Evolutionary conservation across 2,113 vertebrate genomes (phyloP).

Genomic region (Rhinogobius similis): DNA sequence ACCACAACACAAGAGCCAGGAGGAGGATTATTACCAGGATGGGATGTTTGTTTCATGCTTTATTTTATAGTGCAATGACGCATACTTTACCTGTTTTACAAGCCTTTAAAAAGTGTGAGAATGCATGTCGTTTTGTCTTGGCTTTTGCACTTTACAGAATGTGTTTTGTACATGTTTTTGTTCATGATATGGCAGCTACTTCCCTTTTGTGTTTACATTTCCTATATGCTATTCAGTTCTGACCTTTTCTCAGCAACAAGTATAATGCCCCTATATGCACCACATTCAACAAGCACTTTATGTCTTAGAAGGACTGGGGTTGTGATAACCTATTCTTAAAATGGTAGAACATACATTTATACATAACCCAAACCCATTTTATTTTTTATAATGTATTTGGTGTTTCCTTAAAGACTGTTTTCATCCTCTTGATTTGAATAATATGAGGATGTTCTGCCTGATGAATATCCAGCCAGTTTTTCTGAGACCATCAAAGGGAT

Average conservation of each 20-base stretch:
- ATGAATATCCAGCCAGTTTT: background rate
- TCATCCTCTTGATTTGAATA: background rate
- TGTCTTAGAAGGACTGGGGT: background rate
- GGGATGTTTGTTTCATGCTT: constrained; percentile 3
- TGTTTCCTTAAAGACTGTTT: no score
- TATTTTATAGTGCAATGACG: constrained; percentile 3
- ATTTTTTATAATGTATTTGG: no score
- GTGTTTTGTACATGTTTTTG: background rate
- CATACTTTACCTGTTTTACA: constrained; percentile 5
- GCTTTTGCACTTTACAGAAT: background rate
- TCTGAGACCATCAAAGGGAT: background rate
- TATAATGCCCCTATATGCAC: background rate
- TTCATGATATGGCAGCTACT: background rate
- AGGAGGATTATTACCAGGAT: constrained; percentile 6
- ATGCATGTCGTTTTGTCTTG: background rate
- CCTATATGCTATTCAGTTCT: background rate
- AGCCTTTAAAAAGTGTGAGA: constrained; percentile 4
- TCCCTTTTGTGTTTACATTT: background rate
- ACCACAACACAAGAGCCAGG: constrained; percentile 17
- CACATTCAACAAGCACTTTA: background rate
- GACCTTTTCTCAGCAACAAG: background rate
- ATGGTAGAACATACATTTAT: no score
- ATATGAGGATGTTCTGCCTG: background rate
- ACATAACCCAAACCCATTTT: no score
- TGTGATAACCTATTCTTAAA: no score